Conservation (phyloP, 1,140 invertebrate genomes). For the Doryteuthis pealeii region DNA sequence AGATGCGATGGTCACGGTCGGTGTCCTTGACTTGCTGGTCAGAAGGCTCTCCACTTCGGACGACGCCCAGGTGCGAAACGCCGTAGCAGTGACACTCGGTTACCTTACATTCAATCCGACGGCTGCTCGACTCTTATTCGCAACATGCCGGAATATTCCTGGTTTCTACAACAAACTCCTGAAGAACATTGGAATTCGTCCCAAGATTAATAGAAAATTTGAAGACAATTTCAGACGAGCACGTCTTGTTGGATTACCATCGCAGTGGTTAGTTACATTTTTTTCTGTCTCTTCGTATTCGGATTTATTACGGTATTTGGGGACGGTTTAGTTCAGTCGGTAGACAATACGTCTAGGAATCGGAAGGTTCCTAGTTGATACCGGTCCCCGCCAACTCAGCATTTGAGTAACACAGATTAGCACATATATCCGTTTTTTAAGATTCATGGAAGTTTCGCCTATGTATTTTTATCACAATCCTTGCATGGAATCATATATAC, state of each 20-base stretch:
- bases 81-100: conserved; percentile 56
- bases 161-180: conserved; percentile 53
- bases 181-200: conserved; percentile 52
- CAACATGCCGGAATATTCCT: conserved; percentile 54
- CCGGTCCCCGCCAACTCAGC: too few relatives aligned
- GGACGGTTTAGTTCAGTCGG: not conserved
- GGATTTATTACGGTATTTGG: not conserved
- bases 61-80: conserved; percentile 51
- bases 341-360: too few relatives aligned
- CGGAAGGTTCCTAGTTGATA: not conserved
- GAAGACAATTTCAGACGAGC: conserved; percentile 55
- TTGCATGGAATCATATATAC: too few relatives aligned
- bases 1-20: conserved; percentile 59
- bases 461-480: too few relatives aligned
- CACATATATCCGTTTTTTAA: too few relatives aligned
- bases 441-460: too few relatives aligned
- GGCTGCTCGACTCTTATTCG: conserved; percentile 51
- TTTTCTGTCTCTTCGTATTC: too few relatives aligned
- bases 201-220: conserved; percentile 56
- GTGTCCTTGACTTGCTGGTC: conserved; percentile 53
- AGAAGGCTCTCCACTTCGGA: conserved; percentile 36
- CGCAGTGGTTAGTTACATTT: conserved; percentile 46
- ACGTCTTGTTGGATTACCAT: conserved; percentile 54
- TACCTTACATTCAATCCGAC: conserved; percentile 60
- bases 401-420: too few relatives aligned